Conservation (phyloP, 2,797 vertebrate genomes). For the Stomatorhinus walkeri region DNA sequence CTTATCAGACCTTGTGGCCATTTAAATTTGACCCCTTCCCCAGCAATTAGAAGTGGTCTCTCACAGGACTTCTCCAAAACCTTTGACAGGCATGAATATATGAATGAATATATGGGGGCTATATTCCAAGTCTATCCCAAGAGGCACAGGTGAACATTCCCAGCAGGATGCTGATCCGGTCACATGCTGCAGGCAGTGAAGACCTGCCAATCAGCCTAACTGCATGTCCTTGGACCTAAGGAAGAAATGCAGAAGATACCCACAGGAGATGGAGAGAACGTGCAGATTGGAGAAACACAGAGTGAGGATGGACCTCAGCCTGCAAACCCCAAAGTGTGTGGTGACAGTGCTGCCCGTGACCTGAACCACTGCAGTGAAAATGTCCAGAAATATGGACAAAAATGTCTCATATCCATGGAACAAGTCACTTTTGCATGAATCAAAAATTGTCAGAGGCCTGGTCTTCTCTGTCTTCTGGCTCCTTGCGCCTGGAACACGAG, state of each 20-base stretch:
- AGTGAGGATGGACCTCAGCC: background rate
- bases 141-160: background rate
- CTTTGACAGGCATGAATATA: background rate
- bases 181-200: background rate
- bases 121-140: background rate
- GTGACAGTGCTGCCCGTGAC: background rate
- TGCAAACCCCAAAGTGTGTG: background rate
- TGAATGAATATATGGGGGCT: background rate
- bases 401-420: background rate
- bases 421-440: background rate
- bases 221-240: background rate
- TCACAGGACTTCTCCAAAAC: background rate
- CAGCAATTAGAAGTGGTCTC: slow-evolving; percentile 10
- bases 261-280: background rate
- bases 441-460: background rate
- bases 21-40: background rate
- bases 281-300: background rate
- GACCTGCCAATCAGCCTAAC: background rate
- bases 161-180: background rate
- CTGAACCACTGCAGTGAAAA: background rate
- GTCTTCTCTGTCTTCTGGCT: background rate
- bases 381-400: background rate
- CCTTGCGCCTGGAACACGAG: background rate
- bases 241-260: background rate
- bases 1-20: background rate